phyloP scores from a whole-genome alignment of 1,140 invertebrate genomes.

The Drosophila asahinai region DNA sequence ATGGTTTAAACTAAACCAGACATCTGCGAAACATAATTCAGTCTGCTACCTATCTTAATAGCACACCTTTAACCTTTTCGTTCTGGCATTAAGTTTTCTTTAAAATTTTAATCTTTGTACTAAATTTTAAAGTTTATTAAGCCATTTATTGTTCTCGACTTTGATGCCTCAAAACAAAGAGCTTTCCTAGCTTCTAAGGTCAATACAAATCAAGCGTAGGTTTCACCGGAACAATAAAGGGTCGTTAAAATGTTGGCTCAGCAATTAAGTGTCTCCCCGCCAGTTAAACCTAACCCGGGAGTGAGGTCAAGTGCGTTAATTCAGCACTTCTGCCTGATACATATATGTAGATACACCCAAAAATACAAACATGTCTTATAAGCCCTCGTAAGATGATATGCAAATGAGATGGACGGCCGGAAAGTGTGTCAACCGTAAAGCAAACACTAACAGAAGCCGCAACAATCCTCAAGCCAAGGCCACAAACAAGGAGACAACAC shows the following conservation, averaged over 20 bases:
- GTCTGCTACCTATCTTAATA: background rate
- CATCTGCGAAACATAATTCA: too few relatives aligned
- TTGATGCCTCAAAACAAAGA: background rate
- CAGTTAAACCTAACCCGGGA: slow-evolving; percentile 6
- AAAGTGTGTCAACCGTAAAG: slow-evolving; percentile 60
- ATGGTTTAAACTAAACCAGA: too few relatives aligned
- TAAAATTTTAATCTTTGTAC: background rate
- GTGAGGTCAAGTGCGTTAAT: slow-evolving; percentile 14
- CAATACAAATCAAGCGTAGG: background rate
- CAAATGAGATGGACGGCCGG: slow-evolving; percentile 44
- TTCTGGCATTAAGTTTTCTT: background rate
- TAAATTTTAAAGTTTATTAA: background rate
- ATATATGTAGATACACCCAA: background rate
- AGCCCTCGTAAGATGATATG: slow-evolving; percentile 38
- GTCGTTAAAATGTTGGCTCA: slow-evolving; percentile 32
- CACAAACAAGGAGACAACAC: slow-evolving; percentile 37
- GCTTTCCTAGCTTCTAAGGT: background rate
- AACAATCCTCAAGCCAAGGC: slow-evolving; percentile 55
- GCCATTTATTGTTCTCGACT: background rate
- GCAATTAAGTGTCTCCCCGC: slow-evolving; percentile 29
- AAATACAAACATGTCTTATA: slow-evolving; percentile 6
- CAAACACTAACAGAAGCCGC: slow-evolving; percentile 32
- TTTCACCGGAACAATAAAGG: slow-evolving; percentile 15
- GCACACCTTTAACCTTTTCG: background rate
- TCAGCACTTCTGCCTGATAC: background rate